Percentiles rank a stretch among this genome's conserved stretches.
Conservation (phyloP, 2,797 vertebrate species). For the Myioborus melanocephalus region DNA sequence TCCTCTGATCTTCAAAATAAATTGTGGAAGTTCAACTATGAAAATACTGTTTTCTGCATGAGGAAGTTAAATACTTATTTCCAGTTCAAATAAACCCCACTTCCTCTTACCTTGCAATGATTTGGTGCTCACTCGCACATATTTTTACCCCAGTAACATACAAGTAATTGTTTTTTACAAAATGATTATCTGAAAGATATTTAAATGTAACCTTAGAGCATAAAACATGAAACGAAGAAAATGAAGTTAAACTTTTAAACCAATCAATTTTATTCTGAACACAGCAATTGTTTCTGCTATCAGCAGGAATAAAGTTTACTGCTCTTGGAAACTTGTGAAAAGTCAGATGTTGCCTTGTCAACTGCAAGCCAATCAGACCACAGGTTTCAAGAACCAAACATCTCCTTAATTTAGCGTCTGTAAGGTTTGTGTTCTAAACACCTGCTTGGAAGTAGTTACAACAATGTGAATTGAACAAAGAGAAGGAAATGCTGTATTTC, state of each 20-base stretch:
- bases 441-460: neutral
- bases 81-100: neutral
- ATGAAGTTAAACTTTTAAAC: conserved; percentile 34
- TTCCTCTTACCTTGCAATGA: neutral
- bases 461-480: neutral
- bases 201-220: neutral
- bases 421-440: neutral
- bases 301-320: conserved; percentile 48
- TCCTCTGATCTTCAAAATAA: neutral
- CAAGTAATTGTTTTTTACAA: neutral
- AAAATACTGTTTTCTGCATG: neutral
- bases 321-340: conserved; percentile 40
- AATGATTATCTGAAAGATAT: neutral
- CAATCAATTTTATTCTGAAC: conserved; percentile 29
- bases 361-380: conserved; percentile 25
- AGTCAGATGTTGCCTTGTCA: conserved; percentile 30
- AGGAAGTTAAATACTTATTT: neutral
- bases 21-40: neutral
- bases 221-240: neutral
- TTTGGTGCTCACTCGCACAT: neutral
- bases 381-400: neutral
- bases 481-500: neutral
- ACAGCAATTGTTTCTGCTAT: conserved; percentile 63
- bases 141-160: neutral
- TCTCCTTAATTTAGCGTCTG: neutral